phyloP scores from a whole-genome alignment of 2,113 vertebrate genomes.

The Rhea pennata region DNA sequence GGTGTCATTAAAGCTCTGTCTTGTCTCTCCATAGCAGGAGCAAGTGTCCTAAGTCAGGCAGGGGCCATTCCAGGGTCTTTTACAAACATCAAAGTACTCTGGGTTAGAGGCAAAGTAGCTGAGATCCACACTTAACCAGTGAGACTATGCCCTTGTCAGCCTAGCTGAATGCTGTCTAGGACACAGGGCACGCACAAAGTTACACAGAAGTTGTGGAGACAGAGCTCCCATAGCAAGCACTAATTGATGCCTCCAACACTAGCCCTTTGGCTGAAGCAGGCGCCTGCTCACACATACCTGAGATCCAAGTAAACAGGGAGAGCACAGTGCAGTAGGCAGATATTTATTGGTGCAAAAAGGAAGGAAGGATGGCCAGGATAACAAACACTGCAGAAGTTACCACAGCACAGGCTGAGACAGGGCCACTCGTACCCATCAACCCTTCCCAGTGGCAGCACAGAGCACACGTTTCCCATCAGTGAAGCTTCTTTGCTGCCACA shows the following conservation, averaged over 20 bases:
- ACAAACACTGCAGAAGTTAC: slow-evolving; percentile 33
- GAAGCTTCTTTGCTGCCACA: neutral
- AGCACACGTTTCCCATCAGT: neutral
- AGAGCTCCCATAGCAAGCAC: neutral
- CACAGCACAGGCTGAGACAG: neutral
- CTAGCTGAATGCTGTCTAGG: neutral
- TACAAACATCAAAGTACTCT: neutral
- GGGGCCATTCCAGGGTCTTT: neutral
- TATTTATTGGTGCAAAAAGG: slow-evolving; percentile 59
- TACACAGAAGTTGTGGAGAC: neutral
- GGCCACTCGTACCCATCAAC: neutral
- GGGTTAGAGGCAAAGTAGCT: no score
- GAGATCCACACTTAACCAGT: neutral
- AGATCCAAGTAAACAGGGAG: neutral
- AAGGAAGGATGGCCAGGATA: neutral
- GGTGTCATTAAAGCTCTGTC: rapidly evolving
- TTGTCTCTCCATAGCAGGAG: neutral
- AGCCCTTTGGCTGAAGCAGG: neutral
- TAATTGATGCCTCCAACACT: neutral
- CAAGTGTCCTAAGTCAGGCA: neutral
- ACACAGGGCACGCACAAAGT: neutral
- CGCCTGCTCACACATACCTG: neutral
- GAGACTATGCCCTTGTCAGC: neutral
- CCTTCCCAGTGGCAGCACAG: neutral
- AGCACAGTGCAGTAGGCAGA: neutral